Base-by-base conservation (phyloP, 2,888 invertebrate species). In the Diarsia rubi region DNA sequence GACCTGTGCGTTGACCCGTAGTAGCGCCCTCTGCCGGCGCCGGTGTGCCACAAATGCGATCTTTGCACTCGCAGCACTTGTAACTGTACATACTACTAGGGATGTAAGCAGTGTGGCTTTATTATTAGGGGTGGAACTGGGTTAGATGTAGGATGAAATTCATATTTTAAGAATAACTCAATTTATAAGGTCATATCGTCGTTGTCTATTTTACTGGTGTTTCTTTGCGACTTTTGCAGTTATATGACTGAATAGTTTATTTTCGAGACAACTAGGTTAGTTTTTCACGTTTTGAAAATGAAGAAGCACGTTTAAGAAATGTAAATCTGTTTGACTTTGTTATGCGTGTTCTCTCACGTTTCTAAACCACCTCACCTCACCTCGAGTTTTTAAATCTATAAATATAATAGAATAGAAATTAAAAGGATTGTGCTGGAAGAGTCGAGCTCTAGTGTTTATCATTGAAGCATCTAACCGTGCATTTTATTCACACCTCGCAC, bases 1-100 rank as follows among this genome's bases (percentile, higher is more conserved):
- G 92, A 90, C 90, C 92, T 90, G 92, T 90, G 90, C 92, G 90
- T 91, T 92, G 93, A 93, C 93, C 92, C 88, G 89, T 67, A 88
- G 89, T 86, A 64, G 74, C 79, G 81, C 82, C 79, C 82, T 81
- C 88, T 81, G 79, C 78, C 79, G 79, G 78, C 82, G 79, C 79
- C 84, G 82, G 73, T 79, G 73, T 79, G 83, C 84, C 79, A 84
- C 82, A 85, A 90, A 91, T 89, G 91, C 90, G 91, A 91, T 91
- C 91, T 92, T 93, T 91, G 91, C 91, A 87, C 91, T 85, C 88
- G n/a, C 31, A 66, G 62, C 80, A 75, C 31, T 64, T 63, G 42
- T 54, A 42, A 76, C 70, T 52, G 14, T 71, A 71, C n/a, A n/a
- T 14, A 16, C 14, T 57, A 60, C 45, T 60, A 78, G 24, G 24